Percentiles rank a stretch among this genome's conserved stretches.
Conservation (phyloP, 92 coral and sea anemone genomes). For the Parazoanthus swiftii region DNA sequence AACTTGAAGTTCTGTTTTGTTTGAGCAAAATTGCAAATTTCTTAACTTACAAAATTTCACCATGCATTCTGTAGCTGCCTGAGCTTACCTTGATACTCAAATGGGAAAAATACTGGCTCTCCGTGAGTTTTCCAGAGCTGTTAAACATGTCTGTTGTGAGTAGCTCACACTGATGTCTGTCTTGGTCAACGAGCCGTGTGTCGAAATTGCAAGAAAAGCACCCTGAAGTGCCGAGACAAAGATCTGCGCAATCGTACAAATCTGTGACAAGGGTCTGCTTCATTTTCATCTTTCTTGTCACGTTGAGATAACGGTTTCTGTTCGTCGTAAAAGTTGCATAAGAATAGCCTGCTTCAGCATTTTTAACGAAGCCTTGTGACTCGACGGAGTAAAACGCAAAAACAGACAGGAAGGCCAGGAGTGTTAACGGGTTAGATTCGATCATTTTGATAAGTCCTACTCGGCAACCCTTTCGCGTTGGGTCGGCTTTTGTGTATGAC, state of each 20-base stretch:
- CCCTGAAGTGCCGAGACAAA: neutral
- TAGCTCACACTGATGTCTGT: neutral
- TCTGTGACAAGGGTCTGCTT: neutral
- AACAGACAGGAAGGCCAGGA: neutral
- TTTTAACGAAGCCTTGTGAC: neutral
- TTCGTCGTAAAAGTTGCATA: neutral
- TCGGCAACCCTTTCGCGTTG: neutral
- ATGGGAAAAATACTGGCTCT: neutral
- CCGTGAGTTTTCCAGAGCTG: neutral
- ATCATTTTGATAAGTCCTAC: neutral
- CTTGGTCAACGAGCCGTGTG: neutral
- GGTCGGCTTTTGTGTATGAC: neutral
- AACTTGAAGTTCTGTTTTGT: no score
- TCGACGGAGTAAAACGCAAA: neutral
- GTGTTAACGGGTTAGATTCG: neutral
- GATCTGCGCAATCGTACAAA: neutral
- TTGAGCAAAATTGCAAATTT: no score
- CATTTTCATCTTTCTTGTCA: neutral
- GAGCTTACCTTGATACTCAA: slow-evolving; percentile 10
- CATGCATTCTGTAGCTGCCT: no score
- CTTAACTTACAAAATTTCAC: no score
- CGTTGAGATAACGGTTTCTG: neutral
- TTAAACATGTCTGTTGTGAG: slow-evolving; percentile 10
- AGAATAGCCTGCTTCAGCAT: neutral
- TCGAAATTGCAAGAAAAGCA: neutral